Evolutionary conservation across 2,113 vertebrate genomes (phyloP), one percentile per base, ranked within the genome.

Genomic region (Perccottus glenii): DNA sequence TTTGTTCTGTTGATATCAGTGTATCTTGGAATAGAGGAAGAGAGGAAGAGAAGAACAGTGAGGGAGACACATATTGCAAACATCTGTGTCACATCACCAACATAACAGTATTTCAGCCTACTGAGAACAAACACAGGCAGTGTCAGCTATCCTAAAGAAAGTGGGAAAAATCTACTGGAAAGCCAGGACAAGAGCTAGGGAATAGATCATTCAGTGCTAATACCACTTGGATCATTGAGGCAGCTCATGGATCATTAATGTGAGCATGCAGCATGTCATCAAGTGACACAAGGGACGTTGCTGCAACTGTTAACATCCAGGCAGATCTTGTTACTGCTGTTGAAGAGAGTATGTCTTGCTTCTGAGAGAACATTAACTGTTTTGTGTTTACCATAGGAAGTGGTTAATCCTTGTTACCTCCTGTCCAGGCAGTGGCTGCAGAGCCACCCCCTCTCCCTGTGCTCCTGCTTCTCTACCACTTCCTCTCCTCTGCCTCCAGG

Each of bases 21-120:
- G 91, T 90, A 87, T 92, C 81, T 91, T 90, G 90, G 82, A 89
- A 90, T 83, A 89, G 82, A 89, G 82, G 89, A 89, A 90, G 84
- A 89, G 82, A 89, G 82, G 89, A 84, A 89, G 88, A 90, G 89
- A 88, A 84, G 87, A 88, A 11, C 49, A 77, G 80, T 80, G 85
- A 88, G 80, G 86, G 62, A 80, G 83, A 87, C 84, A 86, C 86
- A 1, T 83, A 75, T 77, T 61, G 59, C 35, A 70, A 87, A 79
- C 75, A 9, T 61, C 63, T 85, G 88, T 83, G 87, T 87, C 85
- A 65, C 82, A 61, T 84, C 82, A 85, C 85, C 88, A 79, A 83
- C 68, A 69, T 89, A 89, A 90, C 86, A 90, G 88, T 89, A 90
- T 88, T 87, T 85, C 77, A 88, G 87, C 84, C 89, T 83, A 88